Evolutionary conservation across 2,113 vertebrate species (phyloP), one percentile per base, ranked within the genome.

Genomic region (Archocentrus centrarchus): DNA sequence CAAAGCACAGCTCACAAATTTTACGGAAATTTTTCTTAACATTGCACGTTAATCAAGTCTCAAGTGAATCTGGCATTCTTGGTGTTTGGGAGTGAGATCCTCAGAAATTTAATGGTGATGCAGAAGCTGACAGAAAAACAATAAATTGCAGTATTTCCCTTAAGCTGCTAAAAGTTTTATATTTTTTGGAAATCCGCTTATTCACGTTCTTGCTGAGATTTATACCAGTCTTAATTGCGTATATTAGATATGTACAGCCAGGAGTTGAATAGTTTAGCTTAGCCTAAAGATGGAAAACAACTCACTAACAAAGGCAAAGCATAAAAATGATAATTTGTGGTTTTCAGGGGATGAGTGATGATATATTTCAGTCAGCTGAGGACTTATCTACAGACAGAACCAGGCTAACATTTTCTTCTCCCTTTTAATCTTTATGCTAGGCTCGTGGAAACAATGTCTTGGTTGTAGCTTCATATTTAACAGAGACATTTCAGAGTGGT

Each of bases 381-480:
- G 6, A 32, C 41, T 70, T 70, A 73, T 53, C 24, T 32, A 17
- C 15, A 53, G 47, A 53, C 15, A 17, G 47, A 53, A 15, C 15
- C 47, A 53, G 47, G 47, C 24, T 53, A 53, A 73, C 47, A 32
- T 73, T 73, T 73, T 32, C 47, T 27, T 73, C 47, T 24, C 32
- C 17, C 44, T 24, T 73, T 73, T 53, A 53, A 53, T 73, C 17
- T 73, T 53, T 70, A 53, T 70, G 66, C 66, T 32, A 73, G 32
- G 17, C 27, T 73, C 20, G 27, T 68, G 66, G 17, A 53, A 53
- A 53, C 66, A 73, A 73, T 53, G 30, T 32, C 44, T 73, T 73
- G 66, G 66, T 27, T 73, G 66, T 53, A 73, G 66, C 66, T 73
- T 73, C 47, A 73, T 53, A 32, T 73, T 73, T 73, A 73, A 53